These are phyloP conservation scores for Melanogrammus aeglefinus DNA, from an alignment of 2,797 vertebrate species.

Conservation along the genomic window DNA sequence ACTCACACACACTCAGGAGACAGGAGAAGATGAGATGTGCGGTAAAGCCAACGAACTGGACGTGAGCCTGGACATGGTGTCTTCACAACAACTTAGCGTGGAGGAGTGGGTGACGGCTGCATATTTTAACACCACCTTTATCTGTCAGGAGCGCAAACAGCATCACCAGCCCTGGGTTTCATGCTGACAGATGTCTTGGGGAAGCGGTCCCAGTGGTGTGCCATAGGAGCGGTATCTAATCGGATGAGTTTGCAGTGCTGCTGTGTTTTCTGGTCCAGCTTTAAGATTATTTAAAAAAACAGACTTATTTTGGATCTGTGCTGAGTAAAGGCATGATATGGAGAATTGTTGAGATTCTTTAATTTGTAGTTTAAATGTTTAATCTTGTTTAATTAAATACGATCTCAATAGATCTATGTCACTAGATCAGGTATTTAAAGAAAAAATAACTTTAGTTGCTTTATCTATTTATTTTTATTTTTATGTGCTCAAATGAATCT, in stretches of 20 bases:
- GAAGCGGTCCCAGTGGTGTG: conserved; percentile 27
- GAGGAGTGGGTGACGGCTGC: conserved; percentile 47
- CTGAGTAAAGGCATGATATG: background rate
- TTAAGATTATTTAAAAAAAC: background rate
- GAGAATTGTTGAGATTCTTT: background rate
- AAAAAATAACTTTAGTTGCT: too few relatives aligned
- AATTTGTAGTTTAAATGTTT: background rate
- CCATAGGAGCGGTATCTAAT: conserved; percentile 26
- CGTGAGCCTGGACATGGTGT: conserved; percentile 69
- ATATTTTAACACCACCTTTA: conserved; percentile 63
- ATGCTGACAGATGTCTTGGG: conserved; percentile 41
- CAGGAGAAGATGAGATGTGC: conserved; percentile 74
- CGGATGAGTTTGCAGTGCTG: conserved; percentile 26
- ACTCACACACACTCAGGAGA: conserved; percentile 62
- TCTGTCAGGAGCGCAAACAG: conserved; percentile 60
- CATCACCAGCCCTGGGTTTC: conserved; percentile 52
- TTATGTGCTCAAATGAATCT: too few relatives aligned
- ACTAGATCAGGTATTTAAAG: background rate
- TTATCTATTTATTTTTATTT: too few relatives aligned
- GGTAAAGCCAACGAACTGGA: conserved; percentile 70
- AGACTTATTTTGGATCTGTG: background rate
- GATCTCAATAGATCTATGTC: background rate
- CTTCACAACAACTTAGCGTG: conserved; percentile 66
- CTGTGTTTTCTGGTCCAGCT: background rate
- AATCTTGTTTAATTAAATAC: background rate